Evolutionary conservation across 2,888 invertebrate genomes (phyloP).

Genomic region (Glomeris marginata): DNA sequence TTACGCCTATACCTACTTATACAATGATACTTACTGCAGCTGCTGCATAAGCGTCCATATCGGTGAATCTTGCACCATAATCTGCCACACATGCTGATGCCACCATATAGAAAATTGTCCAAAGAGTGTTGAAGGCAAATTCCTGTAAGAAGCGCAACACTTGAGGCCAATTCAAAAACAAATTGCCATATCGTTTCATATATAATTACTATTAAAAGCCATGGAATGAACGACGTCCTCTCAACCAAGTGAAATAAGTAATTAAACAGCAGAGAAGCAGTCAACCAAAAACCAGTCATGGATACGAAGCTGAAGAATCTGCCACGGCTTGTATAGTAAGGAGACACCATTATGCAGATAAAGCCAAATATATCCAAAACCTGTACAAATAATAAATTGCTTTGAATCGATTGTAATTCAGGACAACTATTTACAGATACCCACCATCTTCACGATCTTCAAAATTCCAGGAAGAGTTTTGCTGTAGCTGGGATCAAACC

Average conservation of each 20-base stretch:
- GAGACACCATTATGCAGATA: slow-evolving; percentile 55
- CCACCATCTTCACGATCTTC: slow-evolving; percentile 60
- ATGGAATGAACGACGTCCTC: slow-evolving; percentile 67
- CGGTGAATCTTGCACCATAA: slow-evolving; percentile 21
- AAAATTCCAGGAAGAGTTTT: slow-evolving; percentile 56
- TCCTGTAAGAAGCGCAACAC: slow-evolving; percentile 36
- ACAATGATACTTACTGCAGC: slow-evolving; percentile 48
- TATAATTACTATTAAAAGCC: slow-evolving; percentile 52
- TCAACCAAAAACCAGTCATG: slow-evolving; percentile 73
- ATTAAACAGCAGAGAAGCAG: slow-evolving; percentile 57
- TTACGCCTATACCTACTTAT: no score
- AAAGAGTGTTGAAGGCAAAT: slow-evolving; percentile 54
- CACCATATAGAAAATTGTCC: slow-evolving; percentile 58
- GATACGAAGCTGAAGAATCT: slow-evolving; percentile 62
- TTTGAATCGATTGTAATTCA: no score
- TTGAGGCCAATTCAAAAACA: slow-evolving; percentile 22
- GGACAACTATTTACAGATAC: slow-evolving; percentile 22
- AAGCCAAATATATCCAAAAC: slow-evolving; percentile 45
- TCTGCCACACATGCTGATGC: slow-evolving; percentile 52
- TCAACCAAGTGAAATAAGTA: slow-evolving; percentile 77
- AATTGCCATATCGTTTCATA: slow-evolving; percentile 12
- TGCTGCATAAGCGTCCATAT: slow-evolving; percentile 44
- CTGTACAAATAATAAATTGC: slow-evolving; percentile 21
- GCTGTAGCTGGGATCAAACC: slow-evolving; percentile 57
- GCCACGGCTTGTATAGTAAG: slow-evolving; percentile 39